A percentile compares a stretch with the other conserved stretches of the same genome.
These are phyloP conservation scores for Meteorus sp. DNA, from an alignment of 1,140 invertebrate genomes.

Conservation along the genomic window DNA sequence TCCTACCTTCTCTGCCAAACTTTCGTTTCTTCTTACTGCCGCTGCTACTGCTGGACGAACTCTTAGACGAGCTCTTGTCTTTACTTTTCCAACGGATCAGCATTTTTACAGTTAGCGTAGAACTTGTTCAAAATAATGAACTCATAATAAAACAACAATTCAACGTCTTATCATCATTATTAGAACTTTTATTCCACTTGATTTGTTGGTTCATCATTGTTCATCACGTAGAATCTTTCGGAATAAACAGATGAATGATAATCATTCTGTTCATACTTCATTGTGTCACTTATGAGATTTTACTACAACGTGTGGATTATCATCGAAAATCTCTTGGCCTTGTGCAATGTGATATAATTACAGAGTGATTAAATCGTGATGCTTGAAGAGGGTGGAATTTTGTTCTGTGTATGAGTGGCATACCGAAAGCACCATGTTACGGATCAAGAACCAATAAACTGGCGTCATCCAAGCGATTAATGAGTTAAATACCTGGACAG, in stretches of 20 bases:
- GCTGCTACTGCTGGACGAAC: constrained; percentile 49
- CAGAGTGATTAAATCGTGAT: neutral
- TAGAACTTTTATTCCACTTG: no score
- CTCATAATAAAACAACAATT: constrained; percentile 1
- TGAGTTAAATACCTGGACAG: constrained; percentile 1
- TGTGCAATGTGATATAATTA: no score
- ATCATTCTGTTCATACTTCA: no score
- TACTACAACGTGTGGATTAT: no score
- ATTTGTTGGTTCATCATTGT: no score
- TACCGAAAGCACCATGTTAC: neutral
- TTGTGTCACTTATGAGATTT: no score
- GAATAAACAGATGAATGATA: no score
- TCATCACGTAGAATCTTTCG: no score
- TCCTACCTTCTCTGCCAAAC: constrained; percentile 60
- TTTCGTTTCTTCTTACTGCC: constrained; percentile 62
- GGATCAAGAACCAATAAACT: constrained; percentile 1
- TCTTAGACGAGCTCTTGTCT: constrained; percentile 60
- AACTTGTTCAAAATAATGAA: neutral
- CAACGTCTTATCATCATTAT: no score
- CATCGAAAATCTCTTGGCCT: no score
- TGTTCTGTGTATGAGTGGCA: neutral
- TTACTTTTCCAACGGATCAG: constrained; percentile 64
- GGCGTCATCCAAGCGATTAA: neutral
- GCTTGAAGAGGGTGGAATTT: neutral
- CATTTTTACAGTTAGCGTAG: constrained; percentile 43